Evolutionary conservation across 2,797 vertebrate genomes (phyloP).

Genomic region (Denticeps clupeoides): DNA sequence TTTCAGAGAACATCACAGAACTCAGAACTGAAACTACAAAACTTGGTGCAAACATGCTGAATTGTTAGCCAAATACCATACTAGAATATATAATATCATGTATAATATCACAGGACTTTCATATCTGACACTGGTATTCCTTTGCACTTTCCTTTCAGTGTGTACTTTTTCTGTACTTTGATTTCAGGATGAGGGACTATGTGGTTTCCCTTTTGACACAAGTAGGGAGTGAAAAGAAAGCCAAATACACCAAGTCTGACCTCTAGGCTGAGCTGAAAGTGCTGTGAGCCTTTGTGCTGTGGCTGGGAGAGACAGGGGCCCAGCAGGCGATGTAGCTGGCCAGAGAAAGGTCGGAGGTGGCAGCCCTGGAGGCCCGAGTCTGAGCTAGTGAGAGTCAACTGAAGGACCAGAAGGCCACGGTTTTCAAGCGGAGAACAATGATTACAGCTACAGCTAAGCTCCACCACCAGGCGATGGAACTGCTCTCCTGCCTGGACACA

Average conservation of each 20-base stretch:
- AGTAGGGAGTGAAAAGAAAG: conserved; percentile 38
- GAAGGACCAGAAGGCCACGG: neutral
- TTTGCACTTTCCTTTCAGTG: no score
- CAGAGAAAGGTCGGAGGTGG: neutral
- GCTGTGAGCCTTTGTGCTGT: conserved; percentile 46
- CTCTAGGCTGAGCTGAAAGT: conserved; percentile 47
- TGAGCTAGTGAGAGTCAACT: neutral
- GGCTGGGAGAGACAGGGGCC: conserved; percentile 23
- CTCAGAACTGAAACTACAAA: no score
- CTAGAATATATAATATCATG: no score
- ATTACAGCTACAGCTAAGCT: conserved; percentile 49
- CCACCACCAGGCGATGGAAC: conserved; percentile 52
- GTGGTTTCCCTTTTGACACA: neutral
- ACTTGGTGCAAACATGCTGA: no score
- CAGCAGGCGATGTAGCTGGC: neutral
- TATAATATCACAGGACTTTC: no score
- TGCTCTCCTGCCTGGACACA: conserved; percentile 48
- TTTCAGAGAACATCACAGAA: no score
- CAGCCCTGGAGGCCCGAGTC: neutral
- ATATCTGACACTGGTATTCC: no score
- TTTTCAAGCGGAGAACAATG: conserved; percentile 40
- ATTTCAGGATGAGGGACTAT: no score
- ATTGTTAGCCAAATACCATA: no score
- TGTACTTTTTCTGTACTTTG: no score
- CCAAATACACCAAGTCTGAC: conserved; percentile 36